Percentiles rank a stretch among this genome's conserved stretches.
These are phyloP conservation scores for Porites lutea DNA, from an alignment of 64 coral and sea anemone species.

Conservation along the genomic window DNA sequence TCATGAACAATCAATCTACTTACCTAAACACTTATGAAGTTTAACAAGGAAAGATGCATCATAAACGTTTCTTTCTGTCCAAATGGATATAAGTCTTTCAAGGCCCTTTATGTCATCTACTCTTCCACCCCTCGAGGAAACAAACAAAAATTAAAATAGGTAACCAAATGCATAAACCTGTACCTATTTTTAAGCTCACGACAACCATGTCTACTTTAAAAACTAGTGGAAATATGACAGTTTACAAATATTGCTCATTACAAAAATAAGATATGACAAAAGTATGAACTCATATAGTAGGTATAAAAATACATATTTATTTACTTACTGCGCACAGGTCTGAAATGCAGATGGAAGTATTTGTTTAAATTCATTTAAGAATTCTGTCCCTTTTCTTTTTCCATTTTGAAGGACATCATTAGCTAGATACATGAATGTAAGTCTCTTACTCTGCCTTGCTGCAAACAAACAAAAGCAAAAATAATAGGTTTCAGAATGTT, in stretches of 20 bases:
- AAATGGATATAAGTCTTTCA: conserved; percentile 91
- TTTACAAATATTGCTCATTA: no score
- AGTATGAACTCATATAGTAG: no score
- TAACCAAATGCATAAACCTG: background rate
- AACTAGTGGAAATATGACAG: no score
- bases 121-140: conserved; percentile 63
- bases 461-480: conserved; percentile 25
- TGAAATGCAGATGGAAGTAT: conserved; percentile 83
- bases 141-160: background rate
- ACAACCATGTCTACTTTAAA: no score
- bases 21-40: conserved; percentile 75
- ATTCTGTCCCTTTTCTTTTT: conserved; percentile 93
- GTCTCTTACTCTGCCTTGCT: conserved; percentile 86
- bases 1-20: conserved; percentile 5
- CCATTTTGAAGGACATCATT: conserved; percentile 99
- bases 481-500: no score
- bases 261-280: no score
- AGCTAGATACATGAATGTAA: conserved; percentile 89
- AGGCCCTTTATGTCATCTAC: conserved; percentile 78
- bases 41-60: conserved; percentile 78
- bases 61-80: conserved; percentile 96
- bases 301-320: no score
- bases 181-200: no score
- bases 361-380: conserved; percentile 83
- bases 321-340: conserved; percentile 88